Evolutionary conservation across 2,797 vertebrate genomes (phyloP), one percentile per base, ranked within the genome.

Genomic region (Cuculus canorus): DNA sequence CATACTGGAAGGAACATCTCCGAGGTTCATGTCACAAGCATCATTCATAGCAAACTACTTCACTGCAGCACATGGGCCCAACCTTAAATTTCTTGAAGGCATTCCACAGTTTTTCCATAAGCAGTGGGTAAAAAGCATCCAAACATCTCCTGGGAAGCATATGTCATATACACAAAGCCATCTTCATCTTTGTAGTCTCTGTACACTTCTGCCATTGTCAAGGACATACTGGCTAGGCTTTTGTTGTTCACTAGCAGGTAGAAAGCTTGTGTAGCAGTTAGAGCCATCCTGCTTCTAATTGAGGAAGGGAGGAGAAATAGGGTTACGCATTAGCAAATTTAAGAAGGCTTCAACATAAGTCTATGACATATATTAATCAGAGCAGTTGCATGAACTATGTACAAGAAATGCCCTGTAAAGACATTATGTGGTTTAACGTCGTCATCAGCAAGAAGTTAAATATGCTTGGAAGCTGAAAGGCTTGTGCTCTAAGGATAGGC

Each of bases 101-200:
- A 53, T 56, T 91, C 75, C 63, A 48, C n/a, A 52, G 33, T 61
- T 75, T 91, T 71, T 48, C 35, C 47, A 68, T 79, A 56, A 50
- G 45, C 50, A 82, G 47, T 10, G 15, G 83, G 43, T 66, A 82
- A 56, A 43, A 69, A 15, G 65, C 88, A 95, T 78, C 99, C 99
- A 56, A 99, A 99, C 98, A 99, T 99, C 97, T 99, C 99, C 94
- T 99, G 99, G 14, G 99, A 99, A 73, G 99, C 98, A 50, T 99
- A 99, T 9, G 98, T 99, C 98, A 99, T 98, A 86, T 99, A 99
- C 33, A 99, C 98, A 96, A 99, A 99, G 70, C 99, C 99, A 72
- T 99, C 99, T 92, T 99, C 98, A 32, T 99, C 99, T 97, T 97
- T 98, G 95, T 99, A 98, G 94, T 99, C 98, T 60, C 96, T 98